Evolutionary conservation across 2,797 vertebrate genomes (phyloP).

Genomic region (Naso thynnoides): DNA sequence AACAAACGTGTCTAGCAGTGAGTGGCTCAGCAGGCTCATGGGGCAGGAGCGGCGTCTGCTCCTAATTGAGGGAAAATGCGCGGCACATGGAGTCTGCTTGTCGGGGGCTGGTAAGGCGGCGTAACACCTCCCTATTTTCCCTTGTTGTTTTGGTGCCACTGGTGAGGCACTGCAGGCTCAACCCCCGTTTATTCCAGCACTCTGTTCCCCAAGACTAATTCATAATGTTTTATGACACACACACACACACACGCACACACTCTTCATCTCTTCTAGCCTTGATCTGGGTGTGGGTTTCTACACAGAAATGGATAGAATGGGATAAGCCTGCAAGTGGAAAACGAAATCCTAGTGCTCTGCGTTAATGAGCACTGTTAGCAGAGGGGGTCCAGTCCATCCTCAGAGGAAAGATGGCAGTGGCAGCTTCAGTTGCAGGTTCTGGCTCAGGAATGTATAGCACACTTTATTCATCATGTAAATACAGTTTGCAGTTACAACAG

Average conservation of each 20-base stretch:
- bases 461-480: slow-evolving; percentile 50
- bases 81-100: slow-evolving; percentile 84
- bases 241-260: slow-evolving; percentile 11
- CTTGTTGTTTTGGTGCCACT: slow-evolving; percentile 78
- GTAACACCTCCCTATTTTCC: slow-evolving; percentile 73
- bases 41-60: slow-evolving; percentile 80
- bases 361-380: slow-evolving; percentile 55
- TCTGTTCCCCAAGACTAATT: slow-evolving; percentile 59
- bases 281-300: slow-evolving; percentile 43
- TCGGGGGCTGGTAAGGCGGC: slow-evolving; percentile 73
- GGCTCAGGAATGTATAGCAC: slow-evolving; percentile 34
- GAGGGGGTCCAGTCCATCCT: slow-evolving; percentile 57
- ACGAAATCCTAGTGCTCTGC: slow-evolving; percentile 59
- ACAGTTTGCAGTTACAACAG: slow-evolving; percentile 36
- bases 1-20: slow-evolving; percentile 79
- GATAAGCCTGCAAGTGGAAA: slow-evolving; percentile 68
- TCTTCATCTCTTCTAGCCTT: slow-evolving; percentile 28
- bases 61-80: slow-evolving; percentile 86
- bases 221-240: slow-evolving; percentile 66
- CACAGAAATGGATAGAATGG: slow-evolving; percentile 47
- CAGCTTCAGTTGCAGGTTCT: slow-evolving; percentile 57
- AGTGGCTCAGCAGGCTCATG: slow-evolving; percentile 73
- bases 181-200: slow-evolving; percentile 60
- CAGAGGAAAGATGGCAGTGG: slow-evolving; percentile 56
- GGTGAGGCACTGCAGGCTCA: slow-evolving; percentile 65